phyloP scores from a whole-genome alignment of 2,797 vertebrate species.

The Microctenopoma stevenorrisi region DNA sequence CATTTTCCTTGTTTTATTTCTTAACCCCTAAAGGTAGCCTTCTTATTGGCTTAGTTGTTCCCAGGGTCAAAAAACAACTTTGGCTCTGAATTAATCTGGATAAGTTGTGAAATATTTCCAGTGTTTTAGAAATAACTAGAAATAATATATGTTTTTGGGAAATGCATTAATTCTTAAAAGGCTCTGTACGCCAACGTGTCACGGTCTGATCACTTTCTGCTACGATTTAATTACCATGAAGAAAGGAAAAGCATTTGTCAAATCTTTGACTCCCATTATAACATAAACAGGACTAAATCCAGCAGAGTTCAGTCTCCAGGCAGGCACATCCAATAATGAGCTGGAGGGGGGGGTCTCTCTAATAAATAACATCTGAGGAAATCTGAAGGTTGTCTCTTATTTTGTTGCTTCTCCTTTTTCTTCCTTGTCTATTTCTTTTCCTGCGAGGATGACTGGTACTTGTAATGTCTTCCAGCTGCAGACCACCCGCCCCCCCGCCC shows the following conservation, averaged over 20 bases:
- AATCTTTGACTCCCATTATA: constrained; percentile 57
- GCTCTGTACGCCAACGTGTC: neutral
- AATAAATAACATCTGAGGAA: constrained; percentile 91
- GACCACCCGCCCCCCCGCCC: neutral
- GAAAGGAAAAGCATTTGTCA: constrained; percentile 59
- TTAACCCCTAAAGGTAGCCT: neutral
- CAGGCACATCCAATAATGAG: constrained; percentile 85
- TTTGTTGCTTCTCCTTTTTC: constrained; percentile 71
- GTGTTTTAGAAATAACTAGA: too few relatives aligned
- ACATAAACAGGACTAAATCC: constrained; percentile 67
- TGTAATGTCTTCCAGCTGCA: constrained; percentile 91
- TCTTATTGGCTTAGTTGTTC: neutral
- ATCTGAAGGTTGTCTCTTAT: constrained; percentile 88
- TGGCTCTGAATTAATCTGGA: neutral
- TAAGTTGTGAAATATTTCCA: too few relatives aligned
- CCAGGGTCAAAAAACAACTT: neutral
- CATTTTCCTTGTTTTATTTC: neutral
- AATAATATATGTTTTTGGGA: too few relatives aligned
- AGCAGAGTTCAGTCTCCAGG: constrained; percentile 86
- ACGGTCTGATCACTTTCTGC: constrained; percentile 24
- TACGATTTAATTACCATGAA: constrained; percentile 32
- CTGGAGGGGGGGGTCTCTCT: constrained; percentile 56
- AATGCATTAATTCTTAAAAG: too few relatives aligned
- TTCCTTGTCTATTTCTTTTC: constrained; percentile 85
- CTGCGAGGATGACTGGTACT: constrained; percentile 88